A percentile compares a stretch with the other conserved stretches of the same genome.
phyloP scores from a whole-genome alignment of 2,888 invertebrate genomes.

The Sturmia bella region DNA sequence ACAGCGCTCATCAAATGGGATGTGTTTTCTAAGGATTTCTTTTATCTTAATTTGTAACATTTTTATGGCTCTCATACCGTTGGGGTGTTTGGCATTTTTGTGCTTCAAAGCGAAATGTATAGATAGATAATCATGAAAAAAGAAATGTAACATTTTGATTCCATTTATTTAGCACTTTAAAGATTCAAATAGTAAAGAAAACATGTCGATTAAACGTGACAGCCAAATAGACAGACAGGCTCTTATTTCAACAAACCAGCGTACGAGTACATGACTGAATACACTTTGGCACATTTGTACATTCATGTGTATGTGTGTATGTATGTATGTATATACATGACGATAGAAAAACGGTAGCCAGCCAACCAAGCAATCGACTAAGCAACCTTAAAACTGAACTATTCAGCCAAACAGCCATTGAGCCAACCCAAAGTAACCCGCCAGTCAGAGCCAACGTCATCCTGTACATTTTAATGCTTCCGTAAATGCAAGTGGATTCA shows the following conservation, averaged over 20 bases:
- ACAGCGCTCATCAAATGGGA: background rate
- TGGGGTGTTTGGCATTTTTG: conserved; percentile 21
- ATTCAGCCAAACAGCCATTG: conserved; percentile 20
- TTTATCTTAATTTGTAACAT: conserved; percentile 42
- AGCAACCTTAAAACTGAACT: conserved; percentile 32
- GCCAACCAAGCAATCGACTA: conserved; percentile 26
- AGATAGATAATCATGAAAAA: conserved; percentile 37
- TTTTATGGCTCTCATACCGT: conserved; percentile 25
- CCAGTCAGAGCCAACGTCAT: conserved; percentile 39
- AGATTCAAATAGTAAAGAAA: conserved; percentile 39
- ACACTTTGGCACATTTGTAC: background rate
- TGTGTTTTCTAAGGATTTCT: background rate
- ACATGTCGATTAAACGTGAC: conserved; percentile 58
- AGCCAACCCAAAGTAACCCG: conserved; percentile 16
- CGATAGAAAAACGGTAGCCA: background rate
- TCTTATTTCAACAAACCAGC: no score
- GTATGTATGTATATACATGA: background rate
- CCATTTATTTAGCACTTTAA: conserved; percentile 21
- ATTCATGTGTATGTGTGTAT: background rate
- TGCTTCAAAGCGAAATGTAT: conserved; percentile 17
- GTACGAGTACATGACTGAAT: no score
- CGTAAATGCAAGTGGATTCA: conserved; percentile 44
- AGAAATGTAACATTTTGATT: conserved; percentile 27
- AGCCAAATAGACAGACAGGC: conserved; percentile 7
- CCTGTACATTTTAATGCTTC: conserved; percentile 51